A percentile compares a stretch with the other conserved stretches of the same genome.
These are phyloP conservation scores for Hanleya hanleyi DNA, from an alignment of 2,888 invertebrate species.

Conservation along the genomic window DNA sequence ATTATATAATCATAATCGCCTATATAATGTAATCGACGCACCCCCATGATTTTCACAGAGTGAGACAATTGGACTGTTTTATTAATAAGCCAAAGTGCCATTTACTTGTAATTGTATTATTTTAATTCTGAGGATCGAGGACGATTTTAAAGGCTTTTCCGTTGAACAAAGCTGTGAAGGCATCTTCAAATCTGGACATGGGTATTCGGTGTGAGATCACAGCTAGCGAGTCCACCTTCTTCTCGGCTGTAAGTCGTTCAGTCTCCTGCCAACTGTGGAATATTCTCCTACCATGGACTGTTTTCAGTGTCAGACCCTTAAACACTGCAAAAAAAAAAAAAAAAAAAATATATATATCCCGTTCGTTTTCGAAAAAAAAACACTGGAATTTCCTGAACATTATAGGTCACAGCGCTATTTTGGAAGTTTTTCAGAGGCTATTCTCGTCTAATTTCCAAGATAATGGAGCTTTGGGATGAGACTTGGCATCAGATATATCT, in stretches of 20 bases:
- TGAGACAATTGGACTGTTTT: too few species aligned
- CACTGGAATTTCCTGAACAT: too few species aligned
- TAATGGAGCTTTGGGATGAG: too few species aligned
- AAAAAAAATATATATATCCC: neutral
- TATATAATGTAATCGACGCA: too few species aligned
- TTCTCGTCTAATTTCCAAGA: too few species aligned
- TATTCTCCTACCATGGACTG: constrained; percentile 64
- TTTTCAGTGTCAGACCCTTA: constrained; percentile 61
- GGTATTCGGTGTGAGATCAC: constrained; percentile 61
- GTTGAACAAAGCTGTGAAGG: constrained; percentile 58
- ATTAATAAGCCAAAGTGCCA: too few species aligned
- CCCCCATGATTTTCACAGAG: too few species aligned
- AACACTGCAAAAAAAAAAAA: constrained; percentile 52
- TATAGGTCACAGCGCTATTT: too few species aligned
- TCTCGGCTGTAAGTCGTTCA: constrained; percentile 58
- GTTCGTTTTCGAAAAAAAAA: neutral
- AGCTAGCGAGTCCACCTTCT: constrained; percentile 54
- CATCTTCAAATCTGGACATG: constrained; percentile 65
- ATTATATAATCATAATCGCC: too few species aligned
- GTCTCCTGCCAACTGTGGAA: constrained; percentile 65
- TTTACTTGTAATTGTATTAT: too few species aligned
- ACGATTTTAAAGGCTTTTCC: constrained; percentile 66
- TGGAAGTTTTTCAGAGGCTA: too few species aligned
- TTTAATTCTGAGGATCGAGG: constrained; percentile 48
- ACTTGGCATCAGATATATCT: too few species aligned